phyloP scores from a whole-genome alignment of 53 echinoderm and acorn worm species.

The Hippasteria phrygiana region DNA sequence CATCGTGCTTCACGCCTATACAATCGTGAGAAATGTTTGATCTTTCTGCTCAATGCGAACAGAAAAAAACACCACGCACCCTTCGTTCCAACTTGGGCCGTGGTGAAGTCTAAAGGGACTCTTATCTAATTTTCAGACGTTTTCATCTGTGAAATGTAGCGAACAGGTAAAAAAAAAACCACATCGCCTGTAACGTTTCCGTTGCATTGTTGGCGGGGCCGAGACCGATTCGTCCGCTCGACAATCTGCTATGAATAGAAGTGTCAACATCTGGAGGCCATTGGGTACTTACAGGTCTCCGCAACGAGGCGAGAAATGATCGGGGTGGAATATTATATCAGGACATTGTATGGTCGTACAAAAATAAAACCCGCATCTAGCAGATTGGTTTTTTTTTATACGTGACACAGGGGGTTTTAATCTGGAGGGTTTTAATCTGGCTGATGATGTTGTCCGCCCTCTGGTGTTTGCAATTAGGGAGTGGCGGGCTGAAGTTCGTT shows the following conservation, averaged over 20 bases:
- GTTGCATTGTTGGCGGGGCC: slow-evolving; percentile 5
- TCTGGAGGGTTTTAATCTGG: no score
- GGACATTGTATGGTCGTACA: not conserved
- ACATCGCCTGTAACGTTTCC: slow-evolving; percentile 33
- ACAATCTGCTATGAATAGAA: slow-evolving; percentile 21
- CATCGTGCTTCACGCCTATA: no score
- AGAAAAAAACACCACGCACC: not conserved
- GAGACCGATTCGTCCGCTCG: not conserved
- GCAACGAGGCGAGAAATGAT: not conserved
- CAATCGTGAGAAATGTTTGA: not conserved
- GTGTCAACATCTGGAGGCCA: slow-evolving; percentile 18
- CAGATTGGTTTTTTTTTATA: no score
- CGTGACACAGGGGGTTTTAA: no score
- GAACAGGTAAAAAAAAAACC: not conserved
- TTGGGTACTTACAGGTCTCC: not conserved
- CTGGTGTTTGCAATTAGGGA: no score
- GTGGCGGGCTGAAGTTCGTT: no score
- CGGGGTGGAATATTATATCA: not conserved
- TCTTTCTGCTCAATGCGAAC: not conserved
- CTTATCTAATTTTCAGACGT: slow-evolving; percentile 12
- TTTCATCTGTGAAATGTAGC: slow-evolving; percentile 1
- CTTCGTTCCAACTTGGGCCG: not conserved
- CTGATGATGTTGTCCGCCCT: no score
- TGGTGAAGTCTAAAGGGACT: not conserved
- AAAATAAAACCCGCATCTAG: not conserved